Evolutionary conservation across 2,797 vertebrate genomes (phyloP).

Genomic region (Intellagama lesueurii): DNA sequence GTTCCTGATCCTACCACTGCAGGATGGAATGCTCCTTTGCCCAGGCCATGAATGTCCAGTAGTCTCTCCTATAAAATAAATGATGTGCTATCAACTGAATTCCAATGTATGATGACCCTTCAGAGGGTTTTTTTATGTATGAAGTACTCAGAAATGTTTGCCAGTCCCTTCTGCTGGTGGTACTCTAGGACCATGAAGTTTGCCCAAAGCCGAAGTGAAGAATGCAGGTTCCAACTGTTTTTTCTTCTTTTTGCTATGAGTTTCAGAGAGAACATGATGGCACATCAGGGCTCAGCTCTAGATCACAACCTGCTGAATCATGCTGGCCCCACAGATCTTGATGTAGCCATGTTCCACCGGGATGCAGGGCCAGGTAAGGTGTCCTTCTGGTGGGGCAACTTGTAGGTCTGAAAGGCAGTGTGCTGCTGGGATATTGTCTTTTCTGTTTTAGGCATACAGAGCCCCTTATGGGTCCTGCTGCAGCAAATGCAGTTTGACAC

Average conservation of each 20-base stretch:
- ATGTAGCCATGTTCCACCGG: constrained; percentile 97
- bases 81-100: too few relatives aligned
- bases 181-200: too few relatives aligned
- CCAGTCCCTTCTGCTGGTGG: too few relatives aligned
- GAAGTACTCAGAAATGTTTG: too few relatives aligned
- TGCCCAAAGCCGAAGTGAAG: background rate
- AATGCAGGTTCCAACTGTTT: background rate
- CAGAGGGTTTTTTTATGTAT: too few relatives aligned
- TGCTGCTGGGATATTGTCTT: background rate
- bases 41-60: too few relatives aligned
- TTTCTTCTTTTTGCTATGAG: background rate
- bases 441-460: fast-evolving
- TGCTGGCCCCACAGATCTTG: constrained; percentile 93
- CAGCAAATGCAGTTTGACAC: background rate
- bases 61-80: too few relatives aligned
- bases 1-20: too few relatives aligned
- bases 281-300: constrained; percentile 85
- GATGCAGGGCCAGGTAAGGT: constrained; percentile 88
- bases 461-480: background rate
- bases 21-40: too few relatives aligned
- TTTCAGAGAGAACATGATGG: constrained; percentile 90
- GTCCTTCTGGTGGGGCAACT: background rate
- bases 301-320: constrained; percentile 91
- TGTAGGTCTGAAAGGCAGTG: too few relatives aligned
- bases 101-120: too few relatives aligned